Evolutionary conservation across 2,888 invertebrate species (phyloP), one percentile per base, ranked within the genome.

Genomic region (Chrysomela aeneicollis): DNA sequence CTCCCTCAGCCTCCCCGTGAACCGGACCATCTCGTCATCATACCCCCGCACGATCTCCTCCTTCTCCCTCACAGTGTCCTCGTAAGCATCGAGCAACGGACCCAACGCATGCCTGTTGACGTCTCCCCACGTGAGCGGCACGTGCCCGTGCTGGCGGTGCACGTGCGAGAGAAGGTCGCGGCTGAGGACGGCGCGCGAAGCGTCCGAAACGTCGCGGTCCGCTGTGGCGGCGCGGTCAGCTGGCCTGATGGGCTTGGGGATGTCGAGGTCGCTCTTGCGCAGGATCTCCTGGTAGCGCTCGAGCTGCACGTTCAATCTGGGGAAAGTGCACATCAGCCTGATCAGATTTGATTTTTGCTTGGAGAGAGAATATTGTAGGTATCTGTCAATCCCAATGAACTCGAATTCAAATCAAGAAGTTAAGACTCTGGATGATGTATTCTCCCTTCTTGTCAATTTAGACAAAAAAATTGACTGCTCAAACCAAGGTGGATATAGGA

Each of bases 51-150:
- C 88, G 0, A 93, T 85, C 46, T 87, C 87, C 63, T 91, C 90
- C 77, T 93, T 93, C 73, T 94, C 93, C 72, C 85, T 85, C 0
- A 93, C 80, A 67, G 90, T 90, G 76, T 93, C 92, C 79, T 92
- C 90, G 75, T 93, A 94, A 0, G 93, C 91, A 76, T 91, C 89
- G 68, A 93, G 84, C 3, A 94, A 83, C 0, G 93, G 93, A 0
- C 63, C 61, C 68, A 90, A 79, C 0, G 89, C 90, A 73, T 90
- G 90, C 0, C 86, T 84, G 74, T 89, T 88, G 1, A 86, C 77
- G 80, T 82, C 71, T 76, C 84, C 79, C 90, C 90, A 80, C 78
- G 87, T 71, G 80, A 83, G 76, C 73, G 86, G 63, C 73, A 86
- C 63, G 82, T 83, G 80, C 76, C 82, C 61, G 73, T 83, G 67